Conservation (phyloP, 2,113 vertebrate genomes). For the Gambusia affinis region DNA sequence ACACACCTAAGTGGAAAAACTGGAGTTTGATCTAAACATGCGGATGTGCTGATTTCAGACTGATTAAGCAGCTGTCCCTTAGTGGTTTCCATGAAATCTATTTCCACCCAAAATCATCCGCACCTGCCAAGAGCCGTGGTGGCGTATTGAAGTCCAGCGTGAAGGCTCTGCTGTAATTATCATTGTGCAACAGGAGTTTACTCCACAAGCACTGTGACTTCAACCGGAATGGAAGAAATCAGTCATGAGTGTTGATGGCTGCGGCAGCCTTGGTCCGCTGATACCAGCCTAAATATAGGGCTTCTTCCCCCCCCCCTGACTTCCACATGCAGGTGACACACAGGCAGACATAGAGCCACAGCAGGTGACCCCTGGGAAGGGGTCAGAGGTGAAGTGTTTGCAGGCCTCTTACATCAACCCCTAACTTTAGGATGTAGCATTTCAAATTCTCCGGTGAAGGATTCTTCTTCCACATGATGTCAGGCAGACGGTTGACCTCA, state of each 20-base stretch:
- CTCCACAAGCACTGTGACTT: neutral
- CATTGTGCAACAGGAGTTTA: neutral
- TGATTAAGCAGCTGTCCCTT: neutral
- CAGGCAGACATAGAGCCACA: neutral
- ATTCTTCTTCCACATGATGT: conserved; percentile 15
- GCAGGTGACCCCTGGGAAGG: conserved; percentile 25
- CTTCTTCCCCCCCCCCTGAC: neutral
- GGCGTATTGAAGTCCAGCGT: no score
- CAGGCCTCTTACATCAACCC: conserved; percentile 15
- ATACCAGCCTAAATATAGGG: conserved; percentile 39
- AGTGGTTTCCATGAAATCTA: no score
- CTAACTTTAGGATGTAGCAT: conserved; percentile 15
- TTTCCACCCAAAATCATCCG: no score
- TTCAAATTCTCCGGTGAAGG: conserved; percentile 5
- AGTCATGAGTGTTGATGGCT: conserved; percentile 32
- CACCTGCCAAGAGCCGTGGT: no score
- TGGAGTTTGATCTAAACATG: neutral
- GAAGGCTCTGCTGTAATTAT: no score
- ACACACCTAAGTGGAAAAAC: neutral
- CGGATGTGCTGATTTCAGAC: neutral
- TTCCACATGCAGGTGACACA: conserved; percentile 33
- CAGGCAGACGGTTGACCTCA: conserved; percentile 50
- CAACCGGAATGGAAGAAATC: conserved; percentile 38
- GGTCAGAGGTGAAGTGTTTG: conserved; percentile 33
- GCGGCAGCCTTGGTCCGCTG: conserved; percentile 33